Conservation (phyloP, 1,140 invertebrate genomes). For the Hypsibius dujardini region DNA sequence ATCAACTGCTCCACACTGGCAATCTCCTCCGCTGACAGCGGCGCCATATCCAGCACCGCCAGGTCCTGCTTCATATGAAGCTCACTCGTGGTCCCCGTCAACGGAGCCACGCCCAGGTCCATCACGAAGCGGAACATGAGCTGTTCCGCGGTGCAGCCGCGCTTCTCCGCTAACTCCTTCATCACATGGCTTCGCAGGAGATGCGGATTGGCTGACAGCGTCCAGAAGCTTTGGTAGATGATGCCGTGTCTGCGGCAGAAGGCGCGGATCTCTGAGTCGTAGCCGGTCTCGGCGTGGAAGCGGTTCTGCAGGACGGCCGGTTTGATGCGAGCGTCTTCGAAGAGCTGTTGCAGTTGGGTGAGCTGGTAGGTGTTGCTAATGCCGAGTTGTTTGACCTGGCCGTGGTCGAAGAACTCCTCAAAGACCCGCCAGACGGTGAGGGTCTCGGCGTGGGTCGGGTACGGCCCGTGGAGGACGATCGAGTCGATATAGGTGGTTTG, state of each 20-base stretch:
- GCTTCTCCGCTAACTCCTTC: slow-evolving; percentile 20
- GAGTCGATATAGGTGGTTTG: slow-evolving; percentile 24
- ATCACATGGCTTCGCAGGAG: slow-evolving; percentile 20
- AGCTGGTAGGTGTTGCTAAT: slow-evolving; percentile 23
- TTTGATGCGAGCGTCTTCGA: slow-evolving; percentile 23
- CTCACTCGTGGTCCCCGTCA: slow-evolving; percentile 23
- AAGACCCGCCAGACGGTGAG: slow-evolving; percentile 23
- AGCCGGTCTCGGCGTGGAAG: slow-evolving; percentile 23
- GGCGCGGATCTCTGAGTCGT: slow-evolving; percentile 22
- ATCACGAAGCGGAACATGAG: slow-evolving; percentile 24
- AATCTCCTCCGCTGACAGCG: slow-evolving; percentile 22
- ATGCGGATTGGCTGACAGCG: slow-evolving; percentile 24
- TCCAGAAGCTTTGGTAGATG: slow-evolving; percentile 25
- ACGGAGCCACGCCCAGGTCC: slow-evolving; percentile 23
- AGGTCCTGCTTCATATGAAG: slow-evolving; percentile 24
- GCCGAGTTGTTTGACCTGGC: slow-evolving; percentile 23
- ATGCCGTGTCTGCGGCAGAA: slow-evolving; percentile 22
- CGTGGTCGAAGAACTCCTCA: slow-evolving; percentile 22
- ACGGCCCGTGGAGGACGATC: slow-evolving; percentile 23
- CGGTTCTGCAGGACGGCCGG: slow-evolving; percentile 25
- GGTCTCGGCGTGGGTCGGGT: slow-evolving; percentile 21
- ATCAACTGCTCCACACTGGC: background rate
- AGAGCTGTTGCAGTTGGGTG: slow-evolving; percentile 16
- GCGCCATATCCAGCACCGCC: slow-evolving; percentile 21
- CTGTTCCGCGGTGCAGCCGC: slow-evolving; percentile 21